Evolutionary conservation across 2,888 invertebrate genomes (phyloP).

Genomic region (Melanargia galathea): DNA sequence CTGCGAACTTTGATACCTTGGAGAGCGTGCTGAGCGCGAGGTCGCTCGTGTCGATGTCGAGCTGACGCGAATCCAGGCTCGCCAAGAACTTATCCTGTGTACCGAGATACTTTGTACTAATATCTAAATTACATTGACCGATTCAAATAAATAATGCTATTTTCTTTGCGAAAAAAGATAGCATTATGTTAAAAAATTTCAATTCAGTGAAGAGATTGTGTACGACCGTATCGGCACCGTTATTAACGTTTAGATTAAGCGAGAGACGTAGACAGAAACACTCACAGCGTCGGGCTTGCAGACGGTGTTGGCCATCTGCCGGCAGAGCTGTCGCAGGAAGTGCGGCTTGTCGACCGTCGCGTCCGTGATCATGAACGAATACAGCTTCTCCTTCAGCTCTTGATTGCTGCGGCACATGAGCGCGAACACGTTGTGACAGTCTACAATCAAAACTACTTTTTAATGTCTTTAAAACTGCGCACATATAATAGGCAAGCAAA

Average conservation of each 20-base stretch:
- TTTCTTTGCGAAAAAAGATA: too few species aligned
- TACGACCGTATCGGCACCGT: too few species aligned
- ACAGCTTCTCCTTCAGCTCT: slow-evolving; percentile 92
- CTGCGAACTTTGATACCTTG: slow-evolving; percentile 95
- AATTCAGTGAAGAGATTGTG: too few species aligned
- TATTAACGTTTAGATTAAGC: too few species aligned
- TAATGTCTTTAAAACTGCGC: not conserved
- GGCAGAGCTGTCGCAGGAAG: slow-evolving; percentile 91
- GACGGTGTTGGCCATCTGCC: slow-evolving; percentile 95
- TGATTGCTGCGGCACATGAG: slow-evolving; percentile 93
- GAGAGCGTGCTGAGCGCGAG: slow-evolving; percentile 92
- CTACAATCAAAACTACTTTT: slow-evolving; percentile 66
- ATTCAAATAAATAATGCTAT: too few species aligned
- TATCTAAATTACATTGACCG: too few species aligned
- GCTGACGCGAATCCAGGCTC: slow-evolving; percentile 89
- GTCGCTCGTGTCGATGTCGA: slow-evolving; percentile 94
- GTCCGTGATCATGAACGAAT: slow-evolving; percentile 92
- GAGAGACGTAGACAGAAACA: too few species aligned
- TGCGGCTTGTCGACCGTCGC: slow-evolving; percentile 91
- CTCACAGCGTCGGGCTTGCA: slow-evolving; percentile 96
- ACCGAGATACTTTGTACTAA: not conserved
- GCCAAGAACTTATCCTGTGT: slow-evolving; percentile 90
- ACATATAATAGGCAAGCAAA: too few species aligned
- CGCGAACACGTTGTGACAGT: slow-evolving; percentile 95
- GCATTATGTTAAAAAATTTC: too few species aligned